phyloP scores from a whole-genome alignment of 2,888 invertebrate species.

The Drosophila putrida region DNA sequence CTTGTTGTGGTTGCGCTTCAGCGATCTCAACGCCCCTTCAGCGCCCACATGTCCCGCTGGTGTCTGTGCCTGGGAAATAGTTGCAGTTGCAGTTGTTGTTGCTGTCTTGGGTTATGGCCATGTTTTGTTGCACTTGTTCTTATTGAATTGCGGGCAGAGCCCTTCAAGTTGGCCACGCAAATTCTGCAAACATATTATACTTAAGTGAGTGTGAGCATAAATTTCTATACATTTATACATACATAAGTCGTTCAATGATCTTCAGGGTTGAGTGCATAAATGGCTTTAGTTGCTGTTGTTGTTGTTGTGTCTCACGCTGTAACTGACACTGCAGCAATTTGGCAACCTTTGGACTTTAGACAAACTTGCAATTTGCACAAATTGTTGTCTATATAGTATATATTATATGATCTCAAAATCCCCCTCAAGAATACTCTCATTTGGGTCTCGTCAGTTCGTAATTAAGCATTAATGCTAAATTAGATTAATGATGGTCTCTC shows the following conservation, averaged over 20 bases:
- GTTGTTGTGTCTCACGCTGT: conserved; percentile 50
- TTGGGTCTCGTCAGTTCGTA: conserved; percentile 35
- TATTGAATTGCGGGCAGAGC: conserved; percentile 53
- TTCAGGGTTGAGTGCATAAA: conserved; percentile 64
- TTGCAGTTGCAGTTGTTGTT: conserved; percentile 6
- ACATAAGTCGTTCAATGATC: conserved; percentile 66
- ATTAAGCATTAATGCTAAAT: conserved; percentile 68
- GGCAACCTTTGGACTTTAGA: conserved; percentile 33
- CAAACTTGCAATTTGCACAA: conserved; percentile 33
- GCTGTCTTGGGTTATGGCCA: conserved; percentile 22
- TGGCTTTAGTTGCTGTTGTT: conserved; percentile 9
- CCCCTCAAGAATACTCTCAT: conserved; percentile 5
- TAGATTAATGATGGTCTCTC: conserved; percentile 73
- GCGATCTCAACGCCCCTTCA: conserved; percentile 45
- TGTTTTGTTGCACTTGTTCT: conserved; percentile 62
- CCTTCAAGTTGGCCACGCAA: conserved; percentile 66
- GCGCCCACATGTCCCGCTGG: conserved; percentile 59
- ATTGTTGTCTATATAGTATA: not conserved
- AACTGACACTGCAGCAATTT: conserved; percentile 65
- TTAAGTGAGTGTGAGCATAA: conserved; percentile 1
- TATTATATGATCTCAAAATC: not conserved
- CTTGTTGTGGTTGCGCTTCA: conserved; percentile 68
- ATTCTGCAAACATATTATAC: conserved; percentile 52
- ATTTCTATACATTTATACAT: conserved; percentile 11
- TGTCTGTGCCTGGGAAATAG: conserved; percentile 59